Base-by-base conservation (phyloP, 2,888 invertebrate species). In the Ormyrus pomaceus region DNA sequence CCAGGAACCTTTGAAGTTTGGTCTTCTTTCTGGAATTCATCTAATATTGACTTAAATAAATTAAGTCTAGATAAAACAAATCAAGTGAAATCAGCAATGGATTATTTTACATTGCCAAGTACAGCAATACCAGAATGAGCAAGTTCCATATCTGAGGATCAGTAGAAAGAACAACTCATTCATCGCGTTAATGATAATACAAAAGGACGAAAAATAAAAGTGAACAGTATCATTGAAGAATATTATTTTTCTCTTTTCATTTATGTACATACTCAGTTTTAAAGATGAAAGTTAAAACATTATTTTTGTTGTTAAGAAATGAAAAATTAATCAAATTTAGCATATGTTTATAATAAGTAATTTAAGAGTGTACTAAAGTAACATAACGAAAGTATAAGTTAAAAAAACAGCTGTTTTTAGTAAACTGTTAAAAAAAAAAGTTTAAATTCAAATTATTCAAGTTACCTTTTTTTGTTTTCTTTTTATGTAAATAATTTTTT, bases 61-160 rank as follows among this genome's bases (percentile, higher is more conserved):
- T n/a, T n/a, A n/a, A n/a, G n/a, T n/a, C n/a, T 88, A 10, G 88
- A 88, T 62, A 91, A 90, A 83, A 90, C 90, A 45, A 82, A 87
- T 85, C 89, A 93, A 92, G 95, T 95, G 0, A 95, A 94, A 92
- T 92, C 93, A 74, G 94, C 94, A 56, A 95, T 95, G 95, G 92
- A 93, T 10, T 93, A 93, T 83, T 93, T 95, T 87, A 93, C 92
- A 1, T 89, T 95, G 83, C 95, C 95, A 4, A 91, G 92, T 62
- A 92, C 93, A 51, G 93, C 94, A 13, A 94, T 95, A 87, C 95
- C 95, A 8, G 94, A 94, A 84, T 95, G 95, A 95, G 95, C 95
- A 0, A 93, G 92, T 77, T 92, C 92, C 82, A 92, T 95, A 83
- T 93, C 94, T 2, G 95, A 95, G 85, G 94, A 95, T 58, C 93